phyloP scores from a whole-genome alignment of 2,797 vertebrate species.

The Hipposideros larvatus region DNA sequence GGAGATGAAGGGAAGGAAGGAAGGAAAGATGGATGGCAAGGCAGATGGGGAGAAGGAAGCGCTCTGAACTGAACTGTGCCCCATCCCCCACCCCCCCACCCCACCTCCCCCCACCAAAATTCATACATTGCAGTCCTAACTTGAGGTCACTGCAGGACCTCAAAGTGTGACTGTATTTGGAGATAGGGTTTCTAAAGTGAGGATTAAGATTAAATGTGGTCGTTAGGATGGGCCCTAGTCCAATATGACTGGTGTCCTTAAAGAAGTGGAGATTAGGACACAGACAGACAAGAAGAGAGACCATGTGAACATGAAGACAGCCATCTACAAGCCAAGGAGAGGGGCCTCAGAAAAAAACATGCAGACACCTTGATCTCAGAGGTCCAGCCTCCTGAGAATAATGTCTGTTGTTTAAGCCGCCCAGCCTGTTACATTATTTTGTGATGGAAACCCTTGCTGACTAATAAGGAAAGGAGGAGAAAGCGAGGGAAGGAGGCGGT shows the following conservation, averaged over 20 bases:
- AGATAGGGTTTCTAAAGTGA: not conserved
- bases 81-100: not conserved
- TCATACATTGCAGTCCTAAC: not conserved
- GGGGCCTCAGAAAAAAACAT: not conserved
- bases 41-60: not conserved
- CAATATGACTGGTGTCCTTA: not conserved
- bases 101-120: not conserved
- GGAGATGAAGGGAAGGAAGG: too few species aligned
- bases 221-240: too few species aligned
- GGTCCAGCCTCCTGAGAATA: not conserved
- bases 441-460: not conserved
- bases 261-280: not conserved
- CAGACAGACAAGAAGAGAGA: not conserved
- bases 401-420: not conserved
- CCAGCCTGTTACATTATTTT: not conserved
- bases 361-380: accelerated
- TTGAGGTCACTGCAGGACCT: not conserved
- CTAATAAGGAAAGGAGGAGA: not conserved
- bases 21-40: accelerated
- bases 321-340: not conserved
- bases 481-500: too few species aligned
- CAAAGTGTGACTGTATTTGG: not conserved
- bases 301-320: not conserved
- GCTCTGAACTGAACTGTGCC: not conserved
- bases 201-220: not conserved